phyloP scores from a whole-genome alignment of 2,797 vertebrate species.

The Crocidura indochinensis region DNA sequence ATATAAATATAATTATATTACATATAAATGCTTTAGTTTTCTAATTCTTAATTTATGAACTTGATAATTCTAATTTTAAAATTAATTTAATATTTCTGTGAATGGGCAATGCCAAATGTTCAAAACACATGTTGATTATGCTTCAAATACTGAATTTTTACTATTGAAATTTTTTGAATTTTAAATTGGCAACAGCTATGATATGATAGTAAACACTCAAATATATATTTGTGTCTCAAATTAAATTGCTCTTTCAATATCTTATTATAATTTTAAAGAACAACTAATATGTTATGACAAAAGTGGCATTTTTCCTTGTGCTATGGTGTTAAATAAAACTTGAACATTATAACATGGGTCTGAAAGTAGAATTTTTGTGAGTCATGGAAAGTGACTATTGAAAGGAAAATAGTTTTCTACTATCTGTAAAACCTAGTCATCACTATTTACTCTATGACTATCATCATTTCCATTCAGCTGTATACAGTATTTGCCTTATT shows the following conservation, averaged over 20 bases:
- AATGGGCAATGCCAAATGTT: neutral
- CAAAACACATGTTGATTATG: neutral
- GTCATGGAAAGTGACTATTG: conserved; percentile 25
- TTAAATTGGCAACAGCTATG: neutral
- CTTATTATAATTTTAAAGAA: neutral
- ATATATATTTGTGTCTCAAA: conserved; percentile 18
- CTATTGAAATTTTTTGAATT: neutral
- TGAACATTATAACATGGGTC: neutral
- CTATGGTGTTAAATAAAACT: conserved; percentile 45
- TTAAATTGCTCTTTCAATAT: neutral
- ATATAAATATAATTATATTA: conserved; percentile 30
- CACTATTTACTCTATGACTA: neutral
- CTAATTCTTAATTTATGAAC: conserved; percentile 56
- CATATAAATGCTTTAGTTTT: neutral
- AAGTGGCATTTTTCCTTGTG: neutral
- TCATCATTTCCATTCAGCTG: neutral
- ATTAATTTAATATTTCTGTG: conserved; percentile 34
- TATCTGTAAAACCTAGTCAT: conserved; percentile 13
- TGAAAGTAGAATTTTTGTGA: conserved; percentile 47
- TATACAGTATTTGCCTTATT: neutral
- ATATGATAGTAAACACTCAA: too few relatives aligned
- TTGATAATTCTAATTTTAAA: conserved; percentile 42
- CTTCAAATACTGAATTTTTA: conserved; percentile 38
- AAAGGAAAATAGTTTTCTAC: conserved; percentile 15
- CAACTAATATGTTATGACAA: neutral